Percentiles rank a stretch among this genome's conserved stretches.
phyloP scores from a whole-genome alignment of 2,888 invertebrate genomes.

The Epistrophella euchroma region DNA sequence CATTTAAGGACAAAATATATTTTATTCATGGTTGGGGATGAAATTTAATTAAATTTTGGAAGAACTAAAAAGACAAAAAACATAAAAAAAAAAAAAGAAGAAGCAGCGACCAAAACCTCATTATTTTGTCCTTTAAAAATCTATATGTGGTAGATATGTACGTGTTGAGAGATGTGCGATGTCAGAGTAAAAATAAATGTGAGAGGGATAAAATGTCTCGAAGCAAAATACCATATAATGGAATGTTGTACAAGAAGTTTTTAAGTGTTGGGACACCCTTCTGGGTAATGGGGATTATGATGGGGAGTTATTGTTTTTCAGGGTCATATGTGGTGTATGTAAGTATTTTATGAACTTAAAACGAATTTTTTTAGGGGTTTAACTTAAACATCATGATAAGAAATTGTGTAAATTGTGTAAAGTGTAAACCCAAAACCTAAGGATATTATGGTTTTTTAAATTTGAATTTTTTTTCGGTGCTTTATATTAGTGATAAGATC shows the following conservation, averaged over 20 bases:
- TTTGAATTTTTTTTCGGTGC: not conserved
- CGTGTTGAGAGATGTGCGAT: constrained; percentile 1
- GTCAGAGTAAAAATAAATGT: constrained; percentile 14
- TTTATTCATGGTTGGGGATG: not conserved
- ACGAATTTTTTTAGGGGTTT: not conserved
- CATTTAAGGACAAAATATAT: not conserved
- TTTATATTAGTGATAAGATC: not conserved
- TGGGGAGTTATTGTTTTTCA: constrained; percentile 3
- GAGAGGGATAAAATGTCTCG: constrained; percentile 7
- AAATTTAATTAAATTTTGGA: constrained; percentile 7
- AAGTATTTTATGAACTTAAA: constrained; percentile 3
- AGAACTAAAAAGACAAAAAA: not conserved
- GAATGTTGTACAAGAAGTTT: constrained; percentile 25
- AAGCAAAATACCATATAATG: constrained; percentile 23
- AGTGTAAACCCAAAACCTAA: not conserved
- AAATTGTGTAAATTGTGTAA: not conserved
- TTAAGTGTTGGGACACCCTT: constrained; percentile 21
- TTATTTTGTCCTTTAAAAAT: not conserved
- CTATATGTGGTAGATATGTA: not conserved
- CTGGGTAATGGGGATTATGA: not conserved
- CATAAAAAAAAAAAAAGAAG: not conserved
- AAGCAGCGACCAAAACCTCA: not conserved
- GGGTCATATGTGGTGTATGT: not conserved
- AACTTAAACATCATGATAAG: not conserved
- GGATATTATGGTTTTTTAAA: not conserved